Base-by-base conservation (phyloP, 2,113 vertebrate species). In the Syngnathus typhle region DNA sequence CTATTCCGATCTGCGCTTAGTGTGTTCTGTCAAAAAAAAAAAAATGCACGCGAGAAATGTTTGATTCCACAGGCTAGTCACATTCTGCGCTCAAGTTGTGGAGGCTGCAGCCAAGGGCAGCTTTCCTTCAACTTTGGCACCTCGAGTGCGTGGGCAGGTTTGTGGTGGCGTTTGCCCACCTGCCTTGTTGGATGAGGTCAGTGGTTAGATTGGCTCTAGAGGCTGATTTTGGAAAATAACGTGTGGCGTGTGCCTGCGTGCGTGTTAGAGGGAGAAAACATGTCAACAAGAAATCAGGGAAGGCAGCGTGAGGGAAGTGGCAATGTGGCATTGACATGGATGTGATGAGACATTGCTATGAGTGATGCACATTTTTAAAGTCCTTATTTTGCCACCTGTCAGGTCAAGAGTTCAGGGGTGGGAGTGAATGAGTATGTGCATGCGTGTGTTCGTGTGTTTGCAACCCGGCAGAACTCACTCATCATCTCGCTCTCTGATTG, bases 321-420 rank as follows among this genome's bases (percentile, higher is more conserved):
- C 64, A 51, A 58, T 16, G 47, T n/a, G 47, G 55, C 23, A 13
- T 11, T 72, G 64, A 56, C 52, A 68, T 67, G 39, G 60, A 85
- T 85, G 76, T 58, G 76, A 80, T 70, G 73, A 83, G 85, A 84
- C 79, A 71, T 72, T 46, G 65, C 67, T 78, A 75, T 70, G 84
- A 84, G 64, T 77, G 79, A 78, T 52, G 77, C 76, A 6, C 52
- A 69, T 68, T 83, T 81, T 60, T 73, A 60, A 1, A 61, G 66
- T 72, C 73, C 76, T 70, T 67, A 39, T 71, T 72, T 77, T 37
- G 58, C 80, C 80, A 86, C 82, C 79, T 84, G 86, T 82, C 84
- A 82, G 77, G 74, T 79, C 72, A 79, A 43, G 49, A 46, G 76
- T 73, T 84, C 77, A 27, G 67, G 64, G 43, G 60, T 68, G 27